These are phyloP conservation scores for Myripristis murdjan DNA, from an alignment of 2,797 vertebrate species.

Conservation along the genomic window DNA sequence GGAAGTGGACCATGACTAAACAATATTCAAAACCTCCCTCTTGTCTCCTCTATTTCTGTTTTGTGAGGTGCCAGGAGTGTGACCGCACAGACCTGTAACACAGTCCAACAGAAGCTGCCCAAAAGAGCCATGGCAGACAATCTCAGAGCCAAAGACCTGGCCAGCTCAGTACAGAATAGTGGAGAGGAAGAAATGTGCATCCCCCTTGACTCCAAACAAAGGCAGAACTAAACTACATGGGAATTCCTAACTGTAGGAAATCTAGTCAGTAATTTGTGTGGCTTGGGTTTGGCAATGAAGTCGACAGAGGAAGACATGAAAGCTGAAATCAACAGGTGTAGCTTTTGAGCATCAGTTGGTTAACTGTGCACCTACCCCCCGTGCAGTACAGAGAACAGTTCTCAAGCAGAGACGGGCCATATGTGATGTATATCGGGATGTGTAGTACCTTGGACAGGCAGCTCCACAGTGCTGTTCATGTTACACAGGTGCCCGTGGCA, in stretches of 20 bases:
- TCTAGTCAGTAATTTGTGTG: background rate
- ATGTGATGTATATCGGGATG: constrained; percentile 13
- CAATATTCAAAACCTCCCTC: constrained; percentile 66
- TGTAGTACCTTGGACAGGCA: constrained; percentile 82
- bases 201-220: background rate
- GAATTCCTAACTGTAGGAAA: constrained; percentile 24
- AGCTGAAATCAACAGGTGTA: background rate
- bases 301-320: background rate
- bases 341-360: constrained; percentile 3
- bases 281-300: background rate
- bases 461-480: constrained; percentile 91
- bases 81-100: constrained; percentile 46
- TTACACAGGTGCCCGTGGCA: constrained; percentile 97
- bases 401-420: background rate
- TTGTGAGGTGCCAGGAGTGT: constrained; percentile 55
- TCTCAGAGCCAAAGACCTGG: constrained; percentile 50
- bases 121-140: constrained; percentile 52
- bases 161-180: constrained; percentile 16
- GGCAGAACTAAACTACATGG: constrained; percentile 27
- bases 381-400: background rate
- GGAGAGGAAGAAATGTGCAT: constrained; percentile 20
- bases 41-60: constrained; percentile 48
- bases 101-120: constrained; percentile 42
- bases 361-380: constrained; percentile 6
- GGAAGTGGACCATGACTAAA: constrained; percentile 74